A percentile compares a stretch with the other conserved stretches of the same genome.
These are phyloP conservation scores for Apocrypta bakeri DNA, from an alignment of 1,140 invertebrate genomes.

Conservation along the genomic window DNA sequence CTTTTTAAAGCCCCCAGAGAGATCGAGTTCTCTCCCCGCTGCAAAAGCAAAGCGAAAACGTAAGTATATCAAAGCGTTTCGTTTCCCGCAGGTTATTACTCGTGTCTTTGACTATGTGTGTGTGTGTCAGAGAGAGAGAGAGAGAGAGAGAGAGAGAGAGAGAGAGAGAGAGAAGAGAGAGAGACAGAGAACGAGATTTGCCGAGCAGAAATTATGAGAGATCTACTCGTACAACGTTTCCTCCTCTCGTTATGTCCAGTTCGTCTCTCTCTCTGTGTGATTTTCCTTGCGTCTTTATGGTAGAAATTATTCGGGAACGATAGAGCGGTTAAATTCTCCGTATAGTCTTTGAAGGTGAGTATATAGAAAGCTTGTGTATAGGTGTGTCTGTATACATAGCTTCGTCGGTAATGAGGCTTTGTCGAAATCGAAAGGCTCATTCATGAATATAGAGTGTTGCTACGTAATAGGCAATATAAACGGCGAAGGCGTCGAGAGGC, in stretches of 20 bases:
- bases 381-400: background rate
- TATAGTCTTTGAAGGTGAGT: background rate
- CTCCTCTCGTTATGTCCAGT: slow-evolving; percentile 21
- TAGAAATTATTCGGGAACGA: background rate
- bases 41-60: background rate
- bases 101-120: slow-evolving; percentile 6
- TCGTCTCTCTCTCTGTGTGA: background rate
- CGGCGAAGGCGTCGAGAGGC: background rate
- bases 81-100: slow-evolving; percentile 16
- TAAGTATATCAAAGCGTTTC: slow-evolving; percentile 35
- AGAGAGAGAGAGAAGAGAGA: background rate
- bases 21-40: slow-evolving; percentile 11
- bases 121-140: background rate
- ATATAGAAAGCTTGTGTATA: no score
- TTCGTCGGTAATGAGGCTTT: background rate
- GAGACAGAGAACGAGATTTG: slow-evolving; percentile 11
- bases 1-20: slow-evolving; percentile 9
- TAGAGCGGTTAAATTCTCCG: background rate
- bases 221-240: background rate
- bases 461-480: background rate
- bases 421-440: background rate
- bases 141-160: background rate
- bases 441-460: background rate
- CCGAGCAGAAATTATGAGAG: slow-evolving; percentile 33
- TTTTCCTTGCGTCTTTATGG: background rate